Evolutionary conservation across 2,888 invertebrate species (phyloP), one percentile per base, ranked within the genome.

Genomic region (Anagyrus pseudococci): DNA sequence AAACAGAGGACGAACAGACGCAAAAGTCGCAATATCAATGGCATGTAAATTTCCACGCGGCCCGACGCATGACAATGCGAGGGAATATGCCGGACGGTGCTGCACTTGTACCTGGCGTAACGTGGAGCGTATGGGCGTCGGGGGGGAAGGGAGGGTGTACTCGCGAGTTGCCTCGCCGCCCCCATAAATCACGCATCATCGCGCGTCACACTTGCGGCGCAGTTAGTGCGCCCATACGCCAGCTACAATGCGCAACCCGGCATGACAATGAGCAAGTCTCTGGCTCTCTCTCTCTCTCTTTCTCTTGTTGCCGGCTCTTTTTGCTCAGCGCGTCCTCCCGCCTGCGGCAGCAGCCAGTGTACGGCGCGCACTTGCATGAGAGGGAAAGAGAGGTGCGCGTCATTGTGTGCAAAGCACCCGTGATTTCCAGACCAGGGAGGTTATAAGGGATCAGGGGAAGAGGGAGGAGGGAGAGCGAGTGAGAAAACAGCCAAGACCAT

Each of bases 321-420:
- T 8, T 20, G 22, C 3, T 4, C 23, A 8, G 7, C 26, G 8
- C 17, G 19, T 26, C 19, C 13, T 19, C 15, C 37, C 41, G 17
- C 37, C n/a, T 19, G 46, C 23, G 40, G 29, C n/a, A n/a, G n/a
- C n/a, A n/a, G n/a, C n/a, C n/a, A n/a, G n/a, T n/a, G n/a, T n/a
- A n/a, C n/a, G n/a, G 22, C 4, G 25, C 49, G 49, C 17, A 44
- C 44, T 37, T 19, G 23, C 29, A 44, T 0, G 25, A 33, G 7
- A 23, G 22, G 26, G 22, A 22, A 23, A 23, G 33, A 23, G 25
- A 41, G 13, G 10, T 19, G 47, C 44, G 6, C 52, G 60, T 63
- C 54, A 63, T 58, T 63, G 63, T 63, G 63, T 63, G 63, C 63
- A 58, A 63, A 63, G 54, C 41, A 43, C 13, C 20, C 17, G 52